Base-by-base conservation (phyloP, 1,140 invertebrate genomes). In the Lordiphosa collinella region DNA sequence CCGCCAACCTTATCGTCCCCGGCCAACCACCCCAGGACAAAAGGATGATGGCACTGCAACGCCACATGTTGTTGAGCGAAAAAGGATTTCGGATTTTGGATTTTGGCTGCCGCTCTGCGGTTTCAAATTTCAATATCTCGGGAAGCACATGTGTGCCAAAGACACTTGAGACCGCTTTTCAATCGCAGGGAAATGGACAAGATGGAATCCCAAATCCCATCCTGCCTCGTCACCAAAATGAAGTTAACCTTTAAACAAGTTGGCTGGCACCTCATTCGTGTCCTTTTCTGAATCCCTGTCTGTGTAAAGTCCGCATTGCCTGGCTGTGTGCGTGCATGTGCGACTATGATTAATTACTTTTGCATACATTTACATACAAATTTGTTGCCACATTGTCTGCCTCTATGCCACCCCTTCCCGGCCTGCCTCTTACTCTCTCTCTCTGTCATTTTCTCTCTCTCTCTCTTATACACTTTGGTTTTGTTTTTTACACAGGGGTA, bases 341-440 rank as follows among this genome's bases (percentile, higher is more conserved):
- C 75, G 82, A 86, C 82, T 86, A 86, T 86, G 82, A 86, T 86
- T 86, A 86, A 86, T 86, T 86, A 82, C 82, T 86, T 86, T 82
- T 82, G 82, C 82, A 86, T 86, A 86, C 76, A 86, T 86, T 86
- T 86, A 82, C 82, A 86, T 86, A 82, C 65, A 84, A 86, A 82
- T 86, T 82, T 86, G 73, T 86, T 86, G 82, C 72, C 76, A 86
- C 71, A 78, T 86, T 86, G 82, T 86, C 84, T 86, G 76, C 71
- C 71, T 58, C 66, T 62, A 52, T 29, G 31, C 57, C 38, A 34
- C 37, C 41, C 37, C 54, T 32, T 46, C 11, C 6, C 18, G 4
- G 1, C 0, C 18, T 22, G 4, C 3, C 18, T 22, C 3, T 16
- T 18, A 12, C 11, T 49, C 12, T n/a, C 10, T 34, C 32, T n/a